Evolutionary conservation across 2,888 invertebrate genomes (phyloP).

Genomic region (Bugula neritina): DNA sequence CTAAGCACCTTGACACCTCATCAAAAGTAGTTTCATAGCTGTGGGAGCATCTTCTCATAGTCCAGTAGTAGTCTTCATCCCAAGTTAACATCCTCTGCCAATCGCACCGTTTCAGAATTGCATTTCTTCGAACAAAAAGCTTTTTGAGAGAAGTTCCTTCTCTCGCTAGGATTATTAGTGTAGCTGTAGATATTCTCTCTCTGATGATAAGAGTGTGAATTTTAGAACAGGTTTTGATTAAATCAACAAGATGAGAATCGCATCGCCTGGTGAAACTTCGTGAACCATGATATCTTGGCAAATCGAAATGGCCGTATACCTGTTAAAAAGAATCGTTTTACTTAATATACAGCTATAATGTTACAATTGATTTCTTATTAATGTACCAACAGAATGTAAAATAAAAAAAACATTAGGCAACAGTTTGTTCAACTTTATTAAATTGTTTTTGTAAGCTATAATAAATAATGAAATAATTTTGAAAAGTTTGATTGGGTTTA

Average conservation of each 20-base stretch:
- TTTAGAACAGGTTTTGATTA: constrained; percentile 64
- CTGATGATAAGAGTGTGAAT: constrained; percentile 66
- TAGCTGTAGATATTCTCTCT: constrained; percentile 72
- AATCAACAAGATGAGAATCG: constrained; percentile 64
- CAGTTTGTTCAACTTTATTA: no score
- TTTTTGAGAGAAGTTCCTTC: constrained; percentile 62
- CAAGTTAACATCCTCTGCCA: constrained; percentile 66
- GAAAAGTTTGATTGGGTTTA: no score
- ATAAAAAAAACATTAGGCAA: no score
- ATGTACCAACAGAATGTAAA: no score
- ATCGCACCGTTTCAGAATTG: constrained; percentile 61
- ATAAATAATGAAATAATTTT: no score
- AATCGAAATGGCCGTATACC: constrained; percentile 64
- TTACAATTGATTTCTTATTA: no score
- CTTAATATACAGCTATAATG: no score
- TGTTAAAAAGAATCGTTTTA: no score
- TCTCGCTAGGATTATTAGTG: constrained; percentile 65
- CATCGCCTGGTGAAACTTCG: constrained; percentile 66
- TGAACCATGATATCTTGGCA: constrained; percentile 62
- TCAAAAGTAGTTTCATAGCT: constrained; percentile 64
- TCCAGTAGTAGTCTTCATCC: constrained; percentile 63
- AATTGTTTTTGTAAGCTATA: no score
- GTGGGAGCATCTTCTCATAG: constrained; percentile 62
- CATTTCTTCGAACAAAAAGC: constrained; percentile 66
- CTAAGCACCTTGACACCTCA: constrained; percentile 66